phyloP scores from a whole-genome alignment of 2,888 invertebrate species.

The Campaea margaritaria region DNA sequence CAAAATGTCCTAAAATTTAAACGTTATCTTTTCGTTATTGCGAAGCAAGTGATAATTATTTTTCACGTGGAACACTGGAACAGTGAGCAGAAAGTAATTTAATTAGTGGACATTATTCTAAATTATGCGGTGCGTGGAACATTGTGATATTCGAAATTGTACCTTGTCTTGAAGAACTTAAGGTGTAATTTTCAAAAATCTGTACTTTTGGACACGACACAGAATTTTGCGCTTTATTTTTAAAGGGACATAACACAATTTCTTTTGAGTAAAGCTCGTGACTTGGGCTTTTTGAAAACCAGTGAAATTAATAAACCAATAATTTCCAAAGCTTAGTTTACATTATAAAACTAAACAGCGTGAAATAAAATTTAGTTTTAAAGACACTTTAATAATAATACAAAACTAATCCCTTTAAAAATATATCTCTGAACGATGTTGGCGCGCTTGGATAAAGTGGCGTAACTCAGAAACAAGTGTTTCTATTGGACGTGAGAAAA shows the following conservation, averaged over 20 bases:
- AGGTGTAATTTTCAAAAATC: constrained; percentile 32
- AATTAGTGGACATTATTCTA: constrained; percentile 44
- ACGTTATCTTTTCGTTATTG: constrained; percentile 4
- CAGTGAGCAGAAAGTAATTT: constrained; percentile 35
- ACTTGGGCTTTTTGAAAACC: constrained; percentile 1
- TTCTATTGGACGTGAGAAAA: not conserved
- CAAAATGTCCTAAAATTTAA: not conserved
- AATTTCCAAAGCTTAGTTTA: not conserved
- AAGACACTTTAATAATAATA: constrained; percentile 3
- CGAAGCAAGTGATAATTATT: constrained; percentile 8
- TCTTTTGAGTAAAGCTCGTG: not conserved
- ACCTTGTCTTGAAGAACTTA: constrained; percentile 18
- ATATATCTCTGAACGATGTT: not conserved
- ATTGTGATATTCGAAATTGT: constrained; percentile 42
- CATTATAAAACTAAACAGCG: constrained; percentile 4
- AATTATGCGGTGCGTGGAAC: constrained; percentile 46
- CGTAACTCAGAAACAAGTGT: not conserved
- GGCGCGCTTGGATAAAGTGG: not conserved
- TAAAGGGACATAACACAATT: not conserved
- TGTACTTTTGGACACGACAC: not conserved
- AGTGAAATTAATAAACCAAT: not conserved
- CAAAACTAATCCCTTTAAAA: not conserved
- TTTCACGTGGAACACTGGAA: constrained; percentile 20
- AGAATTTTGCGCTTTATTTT: not conserved
- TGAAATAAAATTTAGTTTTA: not conserved